Base-by-base conservation (phyloP, 2,113 vertebrate species). In the Melanostigma gelatinosum region DNA sequence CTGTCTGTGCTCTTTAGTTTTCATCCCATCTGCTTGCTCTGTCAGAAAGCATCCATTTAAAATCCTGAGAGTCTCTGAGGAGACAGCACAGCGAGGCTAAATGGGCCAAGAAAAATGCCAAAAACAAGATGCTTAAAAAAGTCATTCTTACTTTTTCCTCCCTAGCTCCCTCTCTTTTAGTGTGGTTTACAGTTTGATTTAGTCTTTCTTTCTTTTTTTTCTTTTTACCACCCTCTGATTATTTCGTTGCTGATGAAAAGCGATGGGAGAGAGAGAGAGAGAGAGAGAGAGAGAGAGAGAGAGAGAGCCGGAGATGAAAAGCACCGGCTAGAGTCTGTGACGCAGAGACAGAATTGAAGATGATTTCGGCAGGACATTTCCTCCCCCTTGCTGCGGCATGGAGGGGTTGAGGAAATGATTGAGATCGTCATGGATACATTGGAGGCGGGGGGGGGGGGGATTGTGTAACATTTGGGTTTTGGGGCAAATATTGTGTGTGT, bases 371-470 rank as follows among this genome's bases (percentile, higher is more conserved):
- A 76, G 85, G 85, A 87, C 79, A 79, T 86, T 48, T 83, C 83
- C 80, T 83, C 67, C 40, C 67, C 34, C 83, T 82, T 27, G 2
- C 69, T 72, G 70, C 38, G 5, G 72, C 77, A 68, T 62, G 10
- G 8, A 62, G 79, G 58, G 68, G 83, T 65, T 74, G 84, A 82
- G 79, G 77, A 83, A 83, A 87, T 86, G 80, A 91, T 84, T 90
- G 80, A 85, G 84, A 92, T 93, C 32, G 90, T 89, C 91, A 91
- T 93, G 90, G 91, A 88, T 93, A 93, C 91, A 27, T 79, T 57
- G 44, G 63, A 48, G 75, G 44, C 13, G 3, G 1, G 52, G 38
- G 4, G 57, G 55, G 46, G 18, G 63, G n/a, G 6, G 1, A 34
- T 11, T 74, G 52, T 61, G 75, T 78, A 48, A 32, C 62, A 40